phyloP scores from a whole-genome alignment of 2,797 vertebrate genomes.

The Salarias fasciatus region DNA sequence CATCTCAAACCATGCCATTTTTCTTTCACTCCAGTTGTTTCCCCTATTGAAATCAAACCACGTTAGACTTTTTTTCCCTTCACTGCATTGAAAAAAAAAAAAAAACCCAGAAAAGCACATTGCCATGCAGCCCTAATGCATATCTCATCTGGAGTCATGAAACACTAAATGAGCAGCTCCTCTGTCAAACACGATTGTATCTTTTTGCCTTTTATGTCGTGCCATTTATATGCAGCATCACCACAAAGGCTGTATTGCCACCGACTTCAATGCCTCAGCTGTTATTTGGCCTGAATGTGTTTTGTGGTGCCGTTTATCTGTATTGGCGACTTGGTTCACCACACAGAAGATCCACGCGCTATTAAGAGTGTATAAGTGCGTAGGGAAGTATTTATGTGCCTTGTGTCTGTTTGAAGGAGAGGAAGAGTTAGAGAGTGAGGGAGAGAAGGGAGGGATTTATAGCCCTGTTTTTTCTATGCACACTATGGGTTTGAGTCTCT shows the following conservation, averaged over 20 bases:
- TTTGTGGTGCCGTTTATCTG: conserved; percentile 57
- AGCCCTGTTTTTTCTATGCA: conserved; percentile 65
- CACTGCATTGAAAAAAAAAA: no score
- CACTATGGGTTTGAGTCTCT: conserved; percentile 52
- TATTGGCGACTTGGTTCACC: conserved; percentile 46
- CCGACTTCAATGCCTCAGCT: conserved; percentile 43
- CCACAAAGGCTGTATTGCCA: conserved; percentile 29
- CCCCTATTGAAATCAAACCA: conserved; percentile 28
- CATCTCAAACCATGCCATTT: conserved; percentile 23
- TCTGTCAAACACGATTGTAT: conserved; percentile 52
- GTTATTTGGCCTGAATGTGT: conserved; percentile 52
- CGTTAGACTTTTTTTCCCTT: conserved; percentile 18
- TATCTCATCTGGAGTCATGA: conserved; percentile 53
- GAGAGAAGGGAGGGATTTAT: conserved; percentile 60
- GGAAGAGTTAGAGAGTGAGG: conserved; percentile 23
- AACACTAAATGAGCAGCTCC: conserved; percentile 40
- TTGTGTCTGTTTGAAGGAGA: conserved; percentile 59
- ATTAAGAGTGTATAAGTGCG: conserved; percentile 52
- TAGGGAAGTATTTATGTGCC: conserved; percentile 63
- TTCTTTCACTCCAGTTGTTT: conserved; percentile 11
- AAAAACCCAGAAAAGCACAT: conserved; percentile 27
- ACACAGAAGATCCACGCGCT: conserved; percentile 47
- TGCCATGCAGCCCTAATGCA: conserved; percentile 32
- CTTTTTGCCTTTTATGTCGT: conserved; percentile 42
- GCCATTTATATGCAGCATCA: conserved; percentile 44